These are phyloP conservation scores for Platycheirus albimanus DNA, from an alignment of 2,888 invertebrate species.

Conservation along the genomic window DNA sequence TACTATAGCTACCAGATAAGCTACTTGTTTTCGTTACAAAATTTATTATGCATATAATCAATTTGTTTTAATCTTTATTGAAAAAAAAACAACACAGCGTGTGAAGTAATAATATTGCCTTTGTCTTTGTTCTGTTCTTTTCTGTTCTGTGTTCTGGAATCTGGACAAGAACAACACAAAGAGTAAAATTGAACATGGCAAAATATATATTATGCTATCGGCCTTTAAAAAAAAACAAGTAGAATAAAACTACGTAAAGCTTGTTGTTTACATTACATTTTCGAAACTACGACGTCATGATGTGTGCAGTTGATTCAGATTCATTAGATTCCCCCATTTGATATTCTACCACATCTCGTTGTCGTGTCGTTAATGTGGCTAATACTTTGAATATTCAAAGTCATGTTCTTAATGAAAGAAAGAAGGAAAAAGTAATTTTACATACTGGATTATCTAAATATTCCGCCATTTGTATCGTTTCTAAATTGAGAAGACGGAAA, in stretches of 20 bases:
- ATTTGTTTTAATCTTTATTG: neutral
- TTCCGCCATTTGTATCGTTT: slow-evolving; percentile 1
- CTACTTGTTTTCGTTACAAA: neutral
- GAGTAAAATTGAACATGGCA: neutral
- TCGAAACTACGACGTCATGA: slow-evolving; percentile 16
- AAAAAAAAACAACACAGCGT: slow-evolving; percentile 3
- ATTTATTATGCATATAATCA: neutral
- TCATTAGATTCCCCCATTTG: neutral
- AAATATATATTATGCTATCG: no score
- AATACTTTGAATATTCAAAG: neutral
- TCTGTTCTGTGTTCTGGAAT: slow-evolving; percentile 17
- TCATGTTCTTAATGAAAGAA: slow-evolving; percentile 10
- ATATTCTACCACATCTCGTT: no score
- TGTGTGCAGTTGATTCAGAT: neutral
- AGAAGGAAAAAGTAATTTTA: neutral
- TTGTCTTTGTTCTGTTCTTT: no score
- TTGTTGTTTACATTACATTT: slow-evolving; percentile 7
- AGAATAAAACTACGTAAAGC: no score
- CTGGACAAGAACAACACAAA: neutral
- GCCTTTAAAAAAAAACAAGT: no score
- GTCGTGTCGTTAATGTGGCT: neutral
- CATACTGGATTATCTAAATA: slow-evolving; percentile 10
- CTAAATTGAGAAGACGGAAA: slow-evolving; percentile 7
- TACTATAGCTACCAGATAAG: no score
- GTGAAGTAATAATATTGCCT: neutral